These are phyloP conservation scores for Cryptocephalus primarius DNA, from an alignment of 2,888 invertebrate species.

Conservation along the genomic window DNA sequence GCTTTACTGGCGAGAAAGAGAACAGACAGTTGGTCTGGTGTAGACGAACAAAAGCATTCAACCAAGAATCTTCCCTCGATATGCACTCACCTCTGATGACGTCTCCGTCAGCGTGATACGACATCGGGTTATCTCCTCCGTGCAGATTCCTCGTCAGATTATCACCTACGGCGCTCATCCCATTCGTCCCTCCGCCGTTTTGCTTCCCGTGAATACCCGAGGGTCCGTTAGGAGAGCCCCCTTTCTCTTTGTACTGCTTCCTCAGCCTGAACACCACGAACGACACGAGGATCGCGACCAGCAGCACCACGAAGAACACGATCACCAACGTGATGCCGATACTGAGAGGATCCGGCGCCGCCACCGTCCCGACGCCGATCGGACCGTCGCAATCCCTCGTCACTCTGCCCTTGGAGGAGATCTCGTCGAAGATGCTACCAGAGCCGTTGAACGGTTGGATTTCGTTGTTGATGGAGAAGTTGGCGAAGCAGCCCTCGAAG, in stretches of 20 bases:
- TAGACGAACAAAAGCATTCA: no score
- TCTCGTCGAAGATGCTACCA: slow-evolving; percentile 68
- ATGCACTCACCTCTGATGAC: slow-evolving; percentile 45
- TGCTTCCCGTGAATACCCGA: slow-evolving; percentile 70
- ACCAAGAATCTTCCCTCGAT: no score
- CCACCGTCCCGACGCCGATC: slow-evolving; percentile 63
- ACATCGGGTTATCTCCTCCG: slow-evolving; percentile 55
- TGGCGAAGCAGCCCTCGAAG: slow-evolving; percentile 84
- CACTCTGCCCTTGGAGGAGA: slow-evolving; percentile 60
- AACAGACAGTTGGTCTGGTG: no score
- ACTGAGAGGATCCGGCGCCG: slow-evolving; percentile 76
- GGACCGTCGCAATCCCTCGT: slow-evolving; percentile 63
- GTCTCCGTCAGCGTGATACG: slow-evolving; percentile 63
- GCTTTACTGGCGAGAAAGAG: no score
- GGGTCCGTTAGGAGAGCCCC: slow-evolving; percentile 52
- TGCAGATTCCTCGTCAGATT: slow-evolving; percentile 59
- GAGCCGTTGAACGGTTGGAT: slow-evolving; percentile 83
- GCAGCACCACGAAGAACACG: slow-evolving; percentile 82
- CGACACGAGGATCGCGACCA: slow-evolving; percentile 80
- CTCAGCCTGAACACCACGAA: slow-evolving; percentile 86
- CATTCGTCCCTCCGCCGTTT: slow-evolving; percentile 60
- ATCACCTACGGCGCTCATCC: slow-evolving; percentile 53
- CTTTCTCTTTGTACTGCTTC: slow-evolving; percentile 79
- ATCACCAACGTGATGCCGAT: slow-evolving; percentile 90
- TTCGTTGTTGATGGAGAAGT: slow-evolving; percentile 81